Conservation (phyloP, 2,113 vertebrate genomes). For the Tauraco erythrolophus region DNA sequence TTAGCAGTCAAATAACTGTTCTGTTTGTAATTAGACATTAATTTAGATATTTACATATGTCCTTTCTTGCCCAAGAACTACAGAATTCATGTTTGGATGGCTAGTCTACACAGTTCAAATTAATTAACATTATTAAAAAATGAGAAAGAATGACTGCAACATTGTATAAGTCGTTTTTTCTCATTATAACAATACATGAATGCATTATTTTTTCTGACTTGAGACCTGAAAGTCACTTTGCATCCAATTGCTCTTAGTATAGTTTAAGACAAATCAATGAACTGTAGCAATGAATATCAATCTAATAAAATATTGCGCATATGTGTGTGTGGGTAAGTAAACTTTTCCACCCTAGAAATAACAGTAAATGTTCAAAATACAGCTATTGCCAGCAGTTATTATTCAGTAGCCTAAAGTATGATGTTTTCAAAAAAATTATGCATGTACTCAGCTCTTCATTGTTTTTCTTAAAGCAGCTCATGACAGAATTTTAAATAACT, state of each 20-base stretch:
- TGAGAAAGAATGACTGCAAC: neutral
- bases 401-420: neutral
- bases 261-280: neutral
- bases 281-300: neutral
- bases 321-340: neutral
- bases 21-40: neutral
- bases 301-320: neutral
- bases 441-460: neutral
- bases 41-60: neutral
- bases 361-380: neutral
- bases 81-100: neutral
- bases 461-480: conserved; percentile 33
- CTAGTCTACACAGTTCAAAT: neutral
- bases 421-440: conserved; percentile 32
- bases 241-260: neutral
- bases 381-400: neutral
- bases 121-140: neutral
- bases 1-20: neutral
- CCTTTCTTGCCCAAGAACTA: neutral
- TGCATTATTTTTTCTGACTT: neutral
- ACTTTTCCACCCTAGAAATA: neutral
- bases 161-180: neutral
- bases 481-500: conserved; percentile 63
- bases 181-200: neutral
- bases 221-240: neutral